Percentiles rank a stretch among this genome's conserved stretches.
Evolutionary conservation across 2,113 vertebrate genomes (phyloP).

Genomic region (Colinus virginianus): DNA sequence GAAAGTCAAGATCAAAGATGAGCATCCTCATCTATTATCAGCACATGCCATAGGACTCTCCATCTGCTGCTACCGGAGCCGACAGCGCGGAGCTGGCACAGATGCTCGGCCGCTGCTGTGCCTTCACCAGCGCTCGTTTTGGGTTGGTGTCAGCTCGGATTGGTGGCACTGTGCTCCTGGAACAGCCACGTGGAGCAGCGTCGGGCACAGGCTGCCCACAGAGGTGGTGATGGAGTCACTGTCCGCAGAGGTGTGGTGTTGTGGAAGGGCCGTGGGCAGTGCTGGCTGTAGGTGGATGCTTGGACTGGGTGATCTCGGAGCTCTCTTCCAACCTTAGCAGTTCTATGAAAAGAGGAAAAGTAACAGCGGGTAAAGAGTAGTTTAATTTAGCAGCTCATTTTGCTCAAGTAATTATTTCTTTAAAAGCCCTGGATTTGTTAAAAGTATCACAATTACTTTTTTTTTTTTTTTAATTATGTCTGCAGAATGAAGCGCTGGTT

Average conservation of each 20-base stretch:
- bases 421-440: slow-evolving; percentile 33
- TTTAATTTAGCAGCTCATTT: slow-evolving; percentile 55
- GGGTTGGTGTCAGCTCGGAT: background rate
- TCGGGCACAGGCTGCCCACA: too few relatives aligned
- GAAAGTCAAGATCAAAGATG: slow-evolving; percentile 32
- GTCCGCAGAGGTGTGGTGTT: too few relatives aligned
- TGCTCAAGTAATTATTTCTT: slow-evolving; percentile 61
- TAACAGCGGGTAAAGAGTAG: slow-evolving; percentile 1
- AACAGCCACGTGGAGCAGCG: background rate
- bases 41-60: slow-evolving; percentile 16
- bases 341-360: background rate
- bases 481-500: slow-evolving; percentile 27
- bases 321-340: too few relatives aligned
- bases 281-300: too few relatives aligned
- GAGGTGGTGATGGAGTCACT: too few relatives aligned
- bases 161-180: background rate
- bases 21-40: slow-evolving; percentile 43
- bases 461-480: slow-evolving; percentile 13
- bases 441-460: slow-evolving; percentile 42
- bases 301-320: too few relatives aligned
- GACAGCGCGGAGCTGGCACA: background rate
- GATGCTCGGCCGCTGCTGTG: background rate
- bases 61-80: slow-evolving; percentile 26
- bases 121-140: background rate
- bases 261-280: too few relatives aligned